phyloP scores from a whole-genome alignment of 2,888 invertebrate species.

The Zelleria hepariella region DNA sequence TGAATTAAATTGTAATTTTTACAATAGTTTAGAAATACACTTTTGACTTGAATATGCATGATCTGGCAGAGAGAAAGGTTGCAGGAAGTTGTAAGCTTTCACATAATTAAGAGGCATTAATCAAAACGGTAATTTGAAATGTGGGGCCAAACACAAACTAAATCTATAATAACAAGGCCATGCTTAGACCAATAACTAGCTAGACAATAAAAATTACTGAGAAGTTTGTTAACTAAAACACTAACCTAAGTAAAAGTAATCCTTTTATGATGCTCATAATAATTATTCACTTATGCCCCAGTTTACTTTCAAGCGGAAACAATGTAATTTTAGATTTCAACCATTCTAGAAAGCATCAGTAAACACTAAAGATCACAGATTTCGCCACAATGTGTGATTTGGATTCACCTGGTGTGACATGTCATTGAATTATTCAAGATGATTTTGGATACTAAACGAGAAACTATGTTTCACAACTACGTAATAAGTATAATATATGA shows the following conservation, averaged over 20 bases:
- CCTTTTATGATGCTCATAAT: neutral
- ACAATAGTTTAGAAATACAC: too few relatives aligned
- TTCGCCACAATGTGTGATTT: conserved; percentile 32
- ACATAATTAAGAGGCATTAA: too few relatives aligned
- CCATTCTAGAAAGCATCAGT: conserved; percentile 28
- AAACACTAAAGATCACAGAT: conserved; percentile 49
- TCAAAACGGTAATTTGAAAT: neutral
- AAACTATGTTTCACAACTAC: conserved; percentile 23
- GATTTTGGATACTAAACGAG: conserved; percentile 28
- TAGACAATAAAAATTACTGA: neutral
- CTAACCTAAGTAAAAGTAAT: neutral
- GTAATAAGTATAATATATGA: conserved; percentile 28
- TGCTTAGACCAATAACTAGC: neutral
- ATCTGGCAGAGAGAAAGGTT: too few relatives aligned
- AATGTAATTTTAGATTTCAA: conserved; percentile 2
- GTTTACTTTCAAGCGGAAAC: neutral
- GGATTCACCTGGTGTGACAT: conserved; percentile 28
- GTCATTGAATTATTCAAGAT: conserved; percentile 21
- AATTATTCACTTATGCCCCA: neutral
- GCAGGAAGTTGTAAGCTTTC: too few relatives aligned
- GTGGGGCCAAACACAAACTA: too few relatives aligned
- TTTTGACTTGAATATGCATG: too few relatives aligned
- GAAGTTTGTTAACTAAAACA: neutral
- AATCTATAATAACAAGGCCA: neutral
- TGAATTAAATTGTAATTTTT: too few relatives aligned